These are phyloP conservation scores for Drosophila persimilis DNA, from an alignment of 1,140 invertebrate genomes.

Conservation along the genomic window DNA sequence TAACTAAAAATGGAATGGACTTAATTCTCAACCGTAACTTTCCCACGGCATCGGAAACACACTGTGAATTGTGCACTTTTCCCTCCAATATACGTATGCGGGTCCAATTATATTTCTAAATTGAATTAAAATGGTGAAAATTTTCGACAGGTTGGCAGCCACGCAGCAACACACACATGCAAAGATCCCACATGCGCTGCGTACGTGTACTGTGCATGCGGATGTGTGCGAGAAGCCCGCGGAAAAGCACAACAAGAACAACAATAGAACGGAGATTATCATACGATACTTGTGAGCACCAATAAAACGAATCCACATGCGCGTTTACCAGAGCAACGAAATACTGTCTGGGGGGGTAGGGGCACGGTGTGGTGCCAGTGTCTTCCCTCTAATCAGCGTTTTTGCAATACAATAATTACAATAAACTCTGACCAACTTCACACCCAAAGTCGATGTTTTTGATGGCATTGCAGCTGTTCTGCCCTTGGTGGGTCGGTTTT, in stretches of 20 bases:
- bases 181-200: no score
- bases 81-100: no score
- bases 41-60: neutral
- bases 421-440: neutral
- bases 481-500: neutral
- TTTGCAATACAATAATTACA: slow-evolving; percentile 29
- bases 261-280: slow-evolving; percentile 62
- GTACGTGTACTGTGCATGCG: neutral
- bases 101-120: no score
- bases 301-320: slow-evolving; percentile 82
- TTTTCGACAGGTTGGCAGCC: no score
- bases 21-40: neutral
- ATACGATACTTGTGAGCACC: slow-evolving; percentile 73
- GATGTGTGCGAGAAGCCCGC: slow-evolving; percentile 23
- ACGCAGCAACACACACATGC: neutral
- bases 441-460: neutral
- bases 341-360: neutral
- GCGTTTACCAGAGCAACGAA: slow-evolving; percentile 18
- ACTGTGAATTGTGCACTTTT: neutral
- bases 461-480: slow-evolving; percentile 42
- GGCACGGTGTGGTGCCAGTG: neutral
- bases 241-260: slow-evolving; percentile 67
- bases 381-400: slow-evolving; percentile 33
- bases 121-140: no score
- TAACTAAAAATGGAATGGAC: no score